Percentiles rank a stretch among this genome's conserved stretches.
phyloP scores from a whole-genome alignment of 2,113 vertebrate genomes.

The Himantopus leucocephalus region DNA sequence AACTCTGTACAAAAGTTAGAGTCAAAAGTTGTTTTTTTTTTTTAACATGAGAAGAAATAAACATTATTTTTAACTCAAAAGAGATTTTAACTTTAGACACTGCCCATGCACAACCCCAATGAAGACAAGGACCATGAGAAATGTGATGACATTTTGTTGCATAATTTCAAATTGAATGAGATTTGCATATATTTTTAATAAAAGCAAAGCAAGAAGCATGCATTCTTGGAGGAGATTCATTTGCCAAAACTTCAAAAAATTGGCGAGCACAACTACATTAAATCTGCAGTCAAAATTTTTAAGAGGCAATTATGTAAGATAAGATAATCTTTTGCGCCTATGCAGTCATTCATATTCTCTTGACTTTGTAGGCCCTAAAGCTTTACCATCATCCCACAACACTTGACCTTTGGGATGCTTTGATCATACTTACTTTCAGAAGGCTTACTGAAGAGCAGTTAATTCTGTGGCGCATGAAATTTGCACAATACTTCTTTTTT shows the following conservation, averaged over 20 bases:
- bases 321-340: background rate
- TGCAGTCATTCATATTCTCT: background rate
- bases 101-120: background rate
- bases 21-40: background rate
- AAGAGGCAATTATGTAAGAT: background rate
- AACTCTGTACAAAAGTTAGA: background rate
- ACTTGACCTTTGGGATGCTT: background rate
- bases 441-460: background rate
- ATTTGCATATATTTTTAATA: constrained; percentile 11
- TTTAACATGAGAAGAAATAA: background rate
- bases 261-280: background rate
- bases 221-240: background rate
- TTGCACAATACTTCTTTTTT: constrained; percentile 9
- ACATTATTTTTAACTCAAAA: background rate
- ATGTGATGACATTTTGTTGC: background rate
- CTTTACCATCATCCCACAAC: background rate
- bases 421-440: background rate
- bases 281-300: background rate
- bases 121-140: background rate
- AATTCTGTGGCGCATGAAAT: background rate
- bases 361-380: background rate
- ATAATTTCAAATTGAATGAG: constrained; percentile 5
- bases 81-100: background rate
- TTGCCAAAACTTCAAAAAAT: background rate
- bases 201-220: background rate